Conservation (phyloP, 2,888 invertebrate genomes). For the Tenthredo livida region DNA sequence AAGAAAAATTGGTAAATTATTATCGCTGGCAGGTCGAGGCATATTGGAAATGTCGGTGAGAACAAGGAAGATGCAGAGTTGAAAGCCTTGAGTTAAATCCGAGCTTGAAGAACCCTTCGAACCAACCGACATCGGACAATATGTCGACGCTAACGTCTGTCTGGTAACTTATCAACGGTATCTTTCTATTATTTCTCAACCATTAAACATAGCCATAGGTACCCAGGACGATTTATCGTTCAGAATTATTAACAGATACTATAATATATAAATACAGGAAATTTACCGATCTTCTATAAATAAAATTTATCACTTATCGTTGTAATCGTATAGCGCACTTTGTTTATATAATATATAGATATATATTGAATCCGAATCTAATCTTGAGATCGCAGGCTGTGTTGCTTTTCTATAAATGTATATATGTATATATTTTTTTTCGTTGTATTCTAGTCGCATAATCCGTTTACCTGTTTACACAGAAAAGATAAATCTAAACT, state of each 20-base stretch:
- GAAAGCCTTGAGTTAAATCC: conserved; percentile 8
- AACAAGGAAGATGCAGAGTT: conserved; percentile 15
- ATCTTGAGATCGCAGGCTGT: background rate
- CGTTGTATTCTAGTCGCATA: background rate
- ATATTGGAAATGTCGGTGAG: background rate
- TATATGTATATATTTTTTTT: background rate
- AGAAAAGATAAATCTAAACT: conserved; percentile 18
- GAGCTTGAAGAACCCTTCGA: conserved; percentile 10
- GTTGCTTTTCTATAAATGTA: background rate
- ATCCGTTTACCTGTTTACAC: conserved; percentile 14
- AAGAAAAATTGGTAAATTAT: background rate
- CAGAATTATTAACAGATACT: conserved; percentile 8
- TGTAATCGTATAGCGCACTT: background rate
- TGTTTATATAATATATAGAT: background rate
- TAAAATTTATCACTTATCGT: conserved; percentile 21
- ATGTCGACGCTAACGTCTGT: conserved; percentile 18
- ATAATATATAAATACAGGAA: background rate
- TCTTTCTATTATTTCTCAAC: background rate
- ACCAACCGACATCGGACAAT: conserved; percentile 5
- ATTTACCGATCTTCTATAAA: conserved; percentile 22
- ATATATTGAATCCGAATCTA: conserved; percentile 21
- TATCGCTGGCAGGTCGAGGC: background rate
- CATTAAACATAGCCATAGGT: background rate
- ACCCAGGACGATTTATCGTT: conserved; percentile 6
- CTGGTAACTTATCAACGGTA: background rate